phyloP scores from a whole-genome alignment of 2,888 invertebrate genomes.

The Digitonthophagus gazella region DNA sequence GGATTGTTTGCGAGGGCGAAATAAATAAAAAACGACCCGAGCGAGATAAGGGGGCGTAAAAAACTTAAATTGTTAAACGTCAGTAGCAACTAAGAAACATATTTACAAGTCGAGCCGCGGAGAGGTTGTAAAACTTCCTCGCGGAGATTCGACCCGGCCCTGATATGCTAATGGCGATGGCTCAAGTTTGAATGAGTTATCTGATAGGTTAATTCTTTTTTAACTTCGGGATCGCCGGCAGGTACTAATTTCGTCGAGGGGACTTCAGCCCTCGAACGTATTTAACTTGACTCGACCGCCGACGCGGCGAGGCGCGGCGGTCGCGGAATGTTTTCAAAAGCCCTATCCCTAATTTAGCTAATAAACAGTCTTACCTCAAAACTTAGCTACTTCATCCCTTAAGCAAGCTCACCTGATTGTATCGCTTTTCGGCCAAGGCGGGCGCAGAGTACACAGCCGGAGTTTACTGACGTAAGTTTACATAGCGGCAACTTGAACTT shows the following conservation, averaged over 20 bases:
- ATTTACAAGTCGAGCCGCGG: constrained; percentile 37
- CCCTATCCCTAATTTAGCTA: constrained; percentile 36
- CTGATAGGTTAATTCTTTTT: constrained; percentile 25
- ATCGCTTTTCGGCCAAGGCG: constrained; percentile 43
- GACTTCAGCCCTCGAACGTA: not conserved
- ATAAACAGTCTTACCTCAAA: constrained; percentile 45
- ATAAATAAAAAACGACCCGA: constrained; percentile 34
- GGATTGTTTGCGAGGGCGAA: constrained; percentile 29
- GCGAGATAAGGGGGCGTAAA: constrained; percentile 35
- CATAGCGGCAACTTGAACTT: constrained; percentile 45
- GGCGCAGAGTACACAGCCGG: constrained; percentile 40
- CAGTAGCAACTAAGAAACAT: constrained; percentile 38
- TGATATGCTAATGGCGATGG: constrained; percentile 38
- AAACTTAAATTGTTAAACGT: constrained; percentile 40
- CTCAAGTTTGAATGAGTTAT: constrained; percentile 35
- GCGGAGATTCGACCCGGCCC: constrained; percentile 31
- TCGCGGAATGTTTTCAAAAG: constrained; percentile 8
- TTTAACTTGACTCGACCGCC: constrained; percentile 1
- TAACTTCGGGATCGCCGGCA: not conserved
- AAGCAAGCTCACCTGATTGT: constrained; percentile 45
- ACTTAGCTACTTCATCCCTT: constrained; percentile 43
- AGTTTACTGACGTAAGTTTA: constrained; percentile 44
- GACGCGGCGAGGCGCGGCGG: not conserved
- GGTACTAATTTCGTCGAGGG: not conserved
- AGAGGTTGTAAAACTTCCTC: constrained; percentile 32